phyloP scores from a whole-genome alignment of 1,140 invertebrate genomes.

The Tetragonula clypearis region DNA sequence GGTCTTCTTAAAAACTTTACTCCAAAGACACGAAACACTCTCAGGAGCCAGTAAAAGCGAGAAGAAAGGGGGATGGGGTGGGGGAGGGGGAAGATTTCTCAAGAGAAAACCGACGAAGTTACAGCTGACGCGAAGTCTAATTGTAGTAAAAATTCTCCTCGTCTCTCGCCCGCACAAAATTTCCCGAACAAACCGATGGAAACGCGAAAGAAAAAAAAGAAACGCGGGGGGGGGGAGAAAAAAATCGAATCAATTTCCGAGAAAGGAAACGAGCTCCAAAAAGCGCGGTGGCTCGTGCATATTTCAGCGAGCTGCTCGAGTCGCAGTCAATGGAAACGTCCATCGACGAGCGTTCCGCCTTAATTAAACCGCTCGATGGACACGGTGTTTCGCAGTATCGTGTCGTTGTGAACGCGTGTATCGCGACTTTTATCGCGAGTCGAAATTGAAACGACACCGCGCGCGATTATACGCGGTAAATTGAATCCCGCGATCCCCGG shows the following conservation, averaged over 20 bases:
- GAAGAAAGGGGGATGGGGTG: too few species aligned
- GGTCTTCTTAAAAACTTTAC: too few species aligned
- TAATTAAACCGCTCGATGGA: conserved; percentile 42
- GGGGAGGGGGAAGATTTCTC: too few species aligned
- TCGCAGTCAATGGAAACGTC: conserved; percentile 38
- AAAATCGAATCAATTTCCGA: conserved; percentile 15
- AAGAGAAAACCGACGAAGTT: too few species aligned
- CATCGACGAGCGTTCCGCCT: conserved; percentile 38
- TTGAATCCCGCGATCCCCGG: conserved; percentile 30
- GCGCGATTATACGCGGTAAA: conserved; percentile 46
- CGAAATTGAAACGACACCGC: conserved; percentile 49
- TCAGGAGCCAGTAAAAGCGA: too few species aligned
- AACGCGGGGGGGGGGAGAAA: neutral
- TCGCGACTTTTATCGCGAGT: conserved; percentile 50
- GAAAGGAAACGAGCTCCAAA: neutral
- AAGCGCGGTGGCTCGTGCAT: conserved; percentile 18
- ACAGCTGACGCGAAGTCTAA: neutral
- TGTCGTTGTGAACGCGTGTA: conserved; percentile 44
- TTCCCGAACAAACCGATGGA: neutral
- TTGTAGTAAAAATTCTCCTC: neutral
- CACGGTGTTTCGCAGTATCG: conserved; percentile 24
- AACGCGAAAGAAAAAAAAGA: neutral
- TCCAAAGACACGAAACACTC: too few species aligned
- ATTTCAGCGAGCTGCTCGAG: conserved; percentile 16
- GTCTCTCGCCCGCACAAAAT: too few species aligned